Base-by-base conservation (phyloP, 1,140 invertebrate genomes). In the Penaeus indicus region DNA sequence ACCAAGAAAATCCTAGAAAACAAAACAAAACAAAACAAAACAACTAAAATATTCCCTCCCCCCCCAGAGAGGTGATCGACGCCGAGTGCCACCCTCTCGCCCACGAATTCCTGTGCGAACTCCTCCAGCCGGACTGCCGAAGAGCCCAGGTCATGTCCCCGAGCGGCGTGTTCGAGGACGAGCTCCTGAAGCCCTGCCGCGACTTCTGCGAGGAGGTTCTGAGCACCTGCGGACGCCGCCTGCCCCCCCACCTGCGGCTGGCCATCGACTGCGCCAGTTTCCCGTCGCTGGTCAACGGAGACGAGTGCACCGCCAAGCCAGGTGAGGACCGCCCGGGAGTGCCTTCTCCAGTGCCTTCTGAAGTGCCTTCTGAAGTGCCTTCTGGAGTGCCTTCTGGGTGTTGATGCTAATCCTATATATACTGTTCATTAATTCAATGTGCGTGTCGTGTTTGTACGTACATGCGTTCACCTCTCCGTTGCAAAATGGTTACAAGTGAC, bases 121-220 rank as follows among this genome's bases (percentile, higher is more conserved):
- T 97, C 32, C 92, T 97, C 1, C 97, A 98, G 92, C 97, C 97
- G 0, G 91, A 91, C 79, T 91, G 91, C 67, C 90, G 85, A 25
- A 86, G 84, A 21, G 77, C 84, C 13, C 90, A 89, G 84, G 85
- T 85, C 61, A 91, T 89, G 84, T 62, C 84, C 32, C 87, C 87
- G 72, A 90, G 89, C n/a, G 90, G 90, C 7, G 62, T 89, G 42
- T 91, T 90, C 84, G 89, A 92, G 91, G 94, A 95, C 82, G 92
- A 94, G 78, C 93, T 96, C 38, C 92, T 96, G 21, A 92, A 95
- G 42, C 97, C 97, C 0, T 98, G 97, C 91, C 94, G 95, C 18
- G 95, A 95, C 90, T 97, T 97, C 92, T 98, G 97, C 92, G 94
- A 96, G 85, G 95, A 97, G 78, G 97, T 98, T 92, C 95, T 96